A percentile compares a stretch with the other conserved stretches of the same genome.
Evolutionary conservation across 2,113 vertebrate genomes (phyloP).

Genomic region (Laticauda laticaudata): DNA sequence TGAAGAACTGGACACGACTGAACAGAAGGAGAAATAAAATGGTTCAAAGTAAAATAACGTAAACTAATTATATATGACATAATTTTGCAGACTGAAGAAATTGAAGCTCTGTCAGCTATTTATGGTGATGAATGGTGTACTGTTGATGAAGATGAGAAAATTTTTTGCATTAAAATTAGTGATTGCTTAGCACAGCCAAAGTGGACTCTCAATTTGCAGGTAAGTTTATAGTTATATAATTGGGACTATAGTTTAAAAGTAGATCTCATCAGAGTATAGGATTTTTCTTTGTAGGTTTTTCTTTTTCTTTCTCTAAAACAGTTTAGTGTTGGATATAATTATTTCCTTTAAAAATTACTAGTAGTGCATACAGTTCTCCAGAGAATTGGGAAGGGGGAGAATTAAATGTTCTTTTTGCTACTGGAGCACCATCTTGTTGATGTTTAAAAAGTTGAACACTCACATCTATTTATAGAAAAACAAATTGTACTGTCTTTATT

Average conservation of each 20-base stretch:
- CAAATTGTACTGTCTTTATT: not conserved
- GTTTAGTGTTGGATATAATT: not conserved
- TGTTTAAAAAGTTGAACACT: not conserved
- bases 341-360: not conserved
- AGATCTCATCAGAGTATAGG: not conserved
- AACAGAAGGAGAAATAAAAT: not conserved
- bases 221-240: slow-evolving; percentile 46
- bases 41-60: not conserved
- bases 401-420: not conserved
- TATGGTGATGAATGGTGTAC: slow-evolving; percentile 97
- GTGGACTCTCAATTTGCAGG: slow-evolving; percentile 90
- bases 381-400: not conserved
- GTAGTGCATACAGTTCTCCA: not conserved
- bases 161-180: slow-evolving; percentile 92
- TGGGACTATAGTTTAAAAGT: not conserved
- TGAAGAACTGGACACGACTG: not conserved
- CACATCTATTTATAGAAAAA: not conserved
- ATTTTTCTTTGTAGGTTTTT: not conserved
- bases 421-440: not conserved
- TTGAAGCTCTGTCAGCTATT: slow-evolving; percentile 93
- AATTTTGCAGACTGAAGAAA: slow-evolving; percentile 85
- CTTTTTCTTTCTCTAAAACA: not conserved
- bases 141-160: slow-evolving; percentile 86
- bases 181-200: slow-evolving; percentile 76
- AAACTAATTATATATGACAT: not conserved